These are phyloP conservation scores for Epistrophella euchroma DNA, from an alignment of 2,888 invertebrate species.

Conservation along the genomic window DNA sequence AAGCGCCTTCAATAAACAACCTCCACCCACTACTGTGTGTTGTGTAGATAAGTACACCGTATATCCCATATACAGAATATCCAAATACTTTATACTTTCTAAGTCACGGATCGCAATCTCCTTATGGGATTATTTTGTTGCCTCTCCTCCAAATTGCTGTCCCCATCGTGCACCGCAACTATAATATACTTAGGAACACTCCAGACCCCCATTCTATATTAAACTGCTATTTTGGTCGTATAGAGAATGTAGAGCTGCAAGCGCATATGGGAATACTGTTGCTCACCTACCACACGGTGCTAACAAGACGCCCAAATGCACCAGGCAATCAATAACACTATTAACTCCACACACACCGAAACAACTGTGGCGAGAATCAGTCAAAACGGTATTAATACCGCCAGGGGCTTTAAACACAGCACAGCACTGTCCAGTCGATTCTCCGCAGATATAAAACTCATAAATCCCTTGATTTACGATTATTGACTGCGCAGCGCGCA, in stretches of 20 bases:
- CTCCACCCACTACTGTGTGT: conserved; percentile 51
- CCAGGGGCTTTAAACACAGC: conserved; percentile 70
- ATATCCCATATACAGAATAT: neutral
- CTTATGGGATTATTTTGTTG: conserved; percentile 65
- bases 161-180: neutral
- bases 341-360: conserved; percentile 57
- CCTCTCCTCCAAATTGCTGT: conserved; percentile 29
- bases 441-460: conserved; percentile 70
- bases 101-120: conserved; percentile 60
- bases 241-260: neutral
- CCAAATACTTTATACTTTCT: conserved; percentile 60
- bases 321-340: conserved; percentile 72
- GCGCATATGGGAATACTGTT: conserved; percentile 28
- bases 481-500: conserved; percentile 71
- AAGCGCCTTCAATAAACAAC: conserved; percentile 55
- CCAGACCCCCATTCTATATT: conserved; percentile 41
- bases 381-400: conserved; percentile 75
- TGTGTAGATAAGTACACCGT: conserved; percentile 6
- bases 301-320: conserved; percentile 74
- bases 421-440: conserved; percentile 3
- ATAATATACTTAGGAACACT: conserved; percentile 14
- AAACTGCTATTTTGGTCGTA: conserved; percentile 52
- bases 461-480: conserved; percentile 76
- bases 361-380: conserved; percentile 66
- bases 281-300: conserved; percentile 68